A percentile compares a stretch with the other conserved stretches of the same genome.
Evolutionary conservation across 2,888 invertebrate genomes (phyloP).

Genomic region (Cremastinae sp.): DNA sequence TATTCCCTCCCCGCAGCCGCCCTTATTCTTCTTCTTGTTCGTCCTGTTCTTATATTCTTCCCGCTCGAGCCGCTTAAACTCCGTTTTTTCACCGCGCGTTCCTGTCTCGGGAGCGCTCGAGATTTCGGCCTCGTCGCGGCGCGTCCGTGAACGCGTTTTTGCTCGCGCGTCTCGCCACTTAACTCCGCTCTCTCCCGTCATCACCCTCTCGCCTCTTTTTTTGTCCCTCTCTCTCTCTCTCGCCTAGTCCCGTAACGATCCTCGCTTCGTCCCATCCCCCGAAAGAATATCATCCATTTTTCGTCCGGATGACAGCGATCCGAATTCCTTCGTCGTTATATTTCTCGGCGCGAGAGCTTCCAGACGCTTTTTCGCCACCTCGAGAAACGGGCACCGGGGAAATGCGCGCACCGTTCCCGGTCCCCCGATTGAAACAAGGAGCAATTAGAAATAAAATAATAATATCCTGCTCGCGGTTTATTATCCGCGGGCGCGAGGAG

Average conservation of each 20-base stretch:
- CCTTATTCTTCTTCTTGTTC: constrained; percentile 20
- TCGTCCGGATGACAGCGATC: no score
- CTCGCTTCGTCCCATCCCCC: not conserved
- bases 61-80: not conserved
- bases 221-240: constrained; percentile 64
- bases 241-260: constrained; percentile 60
- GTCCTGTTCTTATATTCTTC: constrained; percentile 48
- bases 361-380: not conserved
- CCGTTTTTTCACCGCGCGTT: constrained; percentile 31
- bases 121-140: constrained; percentile 69
- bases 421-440: no score
- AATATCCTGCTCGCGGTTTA: no score
- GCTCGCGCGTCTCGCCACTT: constrained; percentile 79
- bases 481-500: not conserved
- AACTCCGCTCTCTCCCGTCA: constrained; percentile 76
- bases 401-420: no score
- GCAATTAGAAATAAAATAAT: no score
- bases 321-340: no score
- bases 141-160: constrained; percentile 74
- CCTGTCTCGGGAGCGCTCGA: constrained; percentile 47
- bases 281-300: no score
- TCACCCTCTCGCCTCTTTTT: constrained; percentile 69
- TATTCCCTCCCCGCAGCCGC: constrained; percentile 22
- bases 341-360: no score
- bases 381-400: not conserved